Conservation (phyloP, 1,140 invertebrate species). For the Potamilus streckersoni region DNA sequence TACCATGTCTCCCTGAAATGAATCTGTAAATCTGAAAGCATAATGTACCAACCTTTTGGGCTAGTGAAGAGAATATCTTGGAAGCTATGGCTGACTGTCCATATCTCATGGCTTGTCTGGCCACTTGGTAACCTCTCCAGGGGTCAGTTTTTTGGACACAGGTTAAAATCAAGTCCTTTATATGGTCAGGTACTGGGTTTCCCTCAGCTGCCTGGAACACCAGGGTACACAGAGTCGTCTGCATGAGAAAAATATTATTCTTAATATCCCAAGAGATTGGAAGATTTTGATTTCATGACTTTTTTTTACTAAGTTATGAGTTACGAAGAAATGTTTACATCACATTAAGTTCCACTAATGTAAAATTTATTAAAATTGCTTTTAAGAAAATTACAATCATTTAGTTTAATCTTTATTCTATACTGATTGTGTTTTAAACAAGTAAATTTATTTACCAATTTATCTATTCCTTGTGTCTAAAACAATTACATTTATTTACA, state of each 20-base stretch:
- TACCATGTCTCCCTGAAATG: too few relatives aligned
- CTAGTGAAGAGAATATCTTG: constrained; percentile 70
- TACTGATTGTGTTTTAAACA: too few relatives aligned
- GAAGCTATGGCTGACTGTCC: constrained; percentile 66
- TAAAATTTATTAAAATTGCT: neutral
- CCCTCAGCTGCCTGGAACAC: constrained; percentile 81
- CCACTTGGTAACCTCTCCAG: constrained; percentile 90
- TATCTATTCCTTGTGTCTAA: too few relatives aligned
- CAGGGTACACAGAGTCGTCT: constrained; percentile 80
- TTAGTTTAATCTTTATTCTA: neutral
- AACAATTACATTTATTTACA: too few relatives aligned
- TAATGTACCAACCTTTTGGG: constrained; percentile 34
- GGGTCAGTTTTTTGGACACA: constrained; percentile 74
- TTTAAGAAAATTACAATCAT: neutral
- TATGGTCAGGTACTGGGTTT: constrained; percentile 44
- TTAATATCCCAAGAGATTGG: neutral
- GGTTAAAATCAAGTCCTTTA: constrained; percentile 55
- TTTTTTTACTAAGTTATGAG: too few relatives aligned
- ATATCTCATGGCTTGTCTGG: constrained; percentile 83
- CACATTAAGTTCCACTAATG: neutral
- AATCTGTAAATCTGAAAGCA: too few relatives aligned
- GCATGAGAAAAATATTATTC: neutral
- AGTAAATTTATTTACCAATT: too few relatives aligned
- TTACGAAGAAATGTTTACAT: too few relatives aligned
- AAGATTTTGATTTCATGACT: neutral